Evolutionary conservation across 2,113 vertebrate genomes (phyloP).

Genomic region (Lasiurus borealis): DNA sequence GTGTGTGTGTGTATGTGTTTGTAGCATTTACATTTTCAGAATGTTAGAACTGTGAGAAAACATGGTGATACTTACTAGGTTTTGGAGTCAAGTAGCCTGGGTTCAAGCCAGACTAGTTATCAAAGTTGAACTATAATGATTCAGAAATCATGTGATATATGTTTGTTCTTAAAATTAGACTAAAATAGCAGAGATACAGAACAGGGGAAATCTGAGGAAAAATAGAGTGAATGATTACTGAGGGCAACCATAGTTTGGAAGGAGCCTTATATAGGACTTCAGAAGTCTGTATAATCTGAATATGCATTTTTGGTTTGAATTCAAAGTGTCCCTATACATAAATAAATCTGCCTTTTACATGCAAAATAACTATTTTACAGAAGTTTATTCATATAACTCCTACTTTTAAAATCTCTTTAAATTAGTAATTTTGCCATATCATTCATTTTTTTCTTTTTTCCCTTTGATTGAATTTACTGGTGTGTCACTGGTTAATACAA

Average conservation of each 20-base stretch:
- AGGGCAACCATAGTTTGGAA: not conserved
- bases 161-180: not conserved
- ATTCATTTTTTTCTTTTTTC: not conserved
- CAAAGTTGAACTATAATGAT: not conserved
- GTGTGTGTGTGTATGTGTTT: not conserved
- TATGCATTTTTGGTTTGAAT: slow-evolving; percentile 28
- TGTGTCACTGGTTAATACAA: not conserved
- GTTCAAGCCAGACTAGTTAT: not conserved
- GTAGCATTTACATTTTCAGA: not conserved
- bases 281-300: not conserved
- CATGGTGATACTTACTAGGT: not conserved
- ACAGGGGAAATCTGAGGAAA: not conserved
- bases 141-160: not conserved
- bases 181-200: not conserved
- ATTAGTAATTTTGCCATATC: slow-evolving; percentile 28
- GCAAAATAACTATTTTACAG: not conserved
- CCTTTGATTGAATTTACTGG: not conserved
- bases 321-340: not conserved
- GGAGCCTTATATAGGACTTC: not conserved
- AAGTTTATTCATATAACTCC: not conserved
- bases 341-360: not conserved
- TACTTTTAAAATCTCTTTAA: slow-evolving; percentile 29
- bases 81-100: not conserved
- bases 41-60: not conserved
- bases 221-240: not conserved